Conservation (phyloP, 2,888 invertebrate genomes). For the Eueremaeus valkanovi region DNA sequence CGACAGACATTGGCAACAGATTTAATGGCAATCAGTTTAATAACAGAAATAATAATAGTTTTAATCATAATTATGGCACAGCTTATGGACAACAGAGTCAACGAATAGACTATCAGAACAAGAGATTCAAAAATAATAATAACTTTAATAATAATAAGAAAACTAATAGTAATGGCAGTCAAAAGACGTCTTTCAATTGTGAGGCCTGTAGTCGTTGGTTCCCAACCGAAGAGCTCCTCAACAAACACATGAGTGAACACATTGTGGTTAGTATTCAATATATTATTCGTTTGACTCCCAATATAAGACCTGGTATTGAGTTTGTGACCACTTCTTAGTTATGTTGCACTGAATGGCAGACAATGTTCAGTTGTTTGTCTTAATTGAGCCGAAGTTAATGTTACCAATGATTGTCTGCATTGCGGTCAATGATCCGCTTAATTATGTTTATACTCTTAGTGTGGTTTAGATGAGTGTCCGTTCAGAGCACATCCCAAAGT, state of each 20-base stretch:
- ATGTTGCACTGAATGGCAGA: too few relatives aligned
- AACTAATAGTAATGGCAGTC: neutral
- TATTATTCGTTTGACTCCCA: neutral
- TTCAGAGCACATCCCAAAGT: constrained; percentile 74
- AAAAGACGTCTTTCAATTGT: constrained; percentile 1
- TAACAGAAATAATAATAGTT: neutral
- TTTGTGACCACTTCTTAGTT: too few relatives aligned
- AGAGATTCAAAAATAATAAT: constrained; percentile 16
- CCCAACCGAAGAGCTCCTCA: neutral
- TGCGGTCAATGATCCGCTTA: too few relatives aligned
- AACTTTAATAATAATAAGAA: neutral
- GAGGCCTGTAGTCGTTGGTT: constrained; percentile 12
- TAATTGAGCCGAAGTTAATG: too few relatives aligned
- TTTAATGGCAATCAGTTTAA: neutral
- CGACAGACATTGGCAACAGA: too few relatives aligned
- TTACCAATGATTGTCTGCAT: neutral
- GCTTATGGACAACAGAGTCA: too few relatives aligned
- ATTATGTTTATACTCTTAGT: constrained; percentile 51
- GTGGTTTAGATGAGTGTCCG: constrained; percentile 73
- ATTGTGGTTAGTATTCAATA: constrained; percentile 1
- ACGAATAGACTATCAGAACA: neutral
- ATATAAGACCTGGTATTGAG: too few relatives aligned
- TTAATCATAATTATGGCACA: neutral
- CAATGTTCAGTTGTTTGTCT: too few relatives aligned
- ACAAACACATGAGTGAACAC: constrained; percentile 15